Percentiles rank a stretch among this genome's conserved stretches.
Evolutionary conservation across 2,888 invertebrate species (phyloP).

Genomic region (Drosophila phalerata): DNA sequence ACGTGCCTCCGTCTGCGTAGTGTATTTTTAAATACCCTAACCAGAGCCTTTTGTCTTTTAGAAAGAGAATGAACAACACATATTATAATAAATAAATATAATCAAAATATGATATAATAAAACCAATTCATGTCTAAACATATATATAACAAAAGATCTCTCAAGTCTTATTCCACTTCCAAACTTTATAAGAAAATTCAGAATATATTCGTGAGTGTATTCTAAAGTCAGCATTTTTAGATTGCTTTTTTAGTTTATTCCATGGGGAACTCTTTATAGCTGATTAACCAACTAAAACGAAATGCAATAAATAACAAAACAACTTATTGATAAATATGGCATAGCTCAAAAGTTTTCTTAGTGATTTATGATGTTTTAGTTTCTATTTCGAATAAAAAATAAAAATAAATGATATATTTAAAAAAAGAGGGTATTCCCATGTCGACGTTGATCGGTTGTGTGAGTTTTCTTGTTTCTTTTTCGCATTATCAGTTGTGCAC

Average conservation of each 20-base stretch:
- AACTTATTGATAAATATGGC: neutral
- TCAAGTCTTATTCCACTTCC: neutral
- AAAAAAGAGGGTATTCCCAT: neutral
- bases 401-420: no score
- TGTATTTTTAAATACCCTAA: constrained; percentile 25
- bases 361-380: neutral
- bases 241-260: neutral
- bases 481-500: constrained; percentile 29
- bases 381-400: neutral
- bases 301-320: neutral
- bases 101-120: no score
- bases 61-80: no score
- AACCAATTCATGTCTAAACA: neutral
- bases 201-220: neutral
- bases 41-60: neutral
- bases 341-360: neutral
- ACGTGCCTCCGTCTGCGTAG: constrained; percentile 23
- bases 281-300: neutral
- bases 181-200: neutral
- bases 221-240: neutral
- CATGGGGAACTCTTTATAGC: neutral
- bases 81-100: neutral
- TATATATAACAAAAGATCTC: neutral
- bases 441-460: neutral
- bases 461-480: constrained; percentile 8